Base-by-base conservation (phyloP, 2,113 vertebrate species). In the Vulpes lagopus region DNA sequence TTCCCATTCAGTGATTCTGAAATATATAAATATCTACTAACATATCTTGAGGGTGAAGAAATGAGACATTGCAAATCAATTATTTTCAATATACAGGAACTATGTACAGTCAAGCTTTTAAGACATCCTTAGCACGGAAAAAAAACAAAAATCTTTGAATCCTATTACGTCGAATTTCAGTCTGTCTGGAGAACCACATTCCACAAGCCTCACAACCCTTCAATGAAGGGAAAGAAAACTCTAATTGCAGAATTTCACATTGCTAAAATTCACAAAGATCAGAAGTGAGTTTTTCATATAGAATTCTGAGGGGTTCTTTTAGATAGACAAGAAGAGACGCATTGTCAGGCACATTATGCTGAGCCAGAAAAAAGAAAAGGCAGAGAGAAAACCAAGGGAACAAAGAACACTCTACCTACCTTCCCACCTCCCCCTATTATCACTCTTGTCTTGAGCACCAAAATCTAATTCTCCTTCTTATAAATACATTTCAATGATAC, bases 51-150 rank as follows among this genome's bases (percentile, higher is more conserved):
- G 81, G 5, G 9, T 53, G 38, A 43, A 38, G 25, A 7, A 27
- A 22, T 60, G 17, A 74, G 35, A 94, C 23, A 74, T 60, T 69
- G 84, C 69, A 86, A 90, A 91, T 49, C 76, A 51, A 25, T 60
- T 85, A 86, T 78, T 86, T 96, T 86, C 76, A 69, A 16, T 86
- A 17, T 35, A 74, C 83, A 80, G 27, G 89, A 19, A 95, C 1
- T 82, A 16, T 57, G 15, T 49, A 71, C 5, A 7, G 17, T 22
- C 5, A 89, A 91, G 91, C 38, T 49, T 88, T 69, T 49, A 91
- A 88, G 76, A 81, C 89, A 93, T 32, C 25, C 32, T 62, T 62
- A 59, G 53, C 43, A 78, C 3, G 57, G 30, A 91, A 67, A 94
- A 79, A 94, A 89, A 86, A 95, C 0, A 78, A 15, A 76, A 71